These are phyloP conservation scores for Drosophila flavopinicola DNA, from an alignment of 2,888 invertebrate species.

Conservation along the genomic window DNA sequence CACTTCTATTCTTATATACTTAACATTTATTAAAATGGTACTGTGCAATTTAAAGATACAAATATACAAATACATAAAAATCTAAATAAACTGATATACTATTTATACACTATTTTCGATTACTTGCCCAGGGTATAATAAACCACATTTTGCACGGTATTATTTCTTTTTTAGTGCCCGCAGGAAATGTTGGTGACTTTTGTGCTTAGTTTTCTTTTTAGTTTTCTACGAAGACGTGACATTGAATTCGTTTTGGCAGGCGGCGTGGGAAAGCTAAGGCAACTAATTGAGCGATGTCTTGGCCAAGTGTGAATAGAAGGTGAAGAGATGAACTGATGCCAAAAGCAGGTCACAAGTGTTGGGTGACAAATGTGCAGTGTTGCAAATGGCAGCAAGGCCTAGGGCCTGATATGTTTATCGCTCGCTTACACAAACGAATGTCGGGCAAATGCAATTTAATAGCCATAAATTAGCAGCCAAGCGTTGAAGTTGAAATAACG, in stretches of 20 bases:
- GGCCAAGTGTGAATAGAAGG: slow-evolving; percentile 9
- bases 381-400: slow-evolving; percentile 20
- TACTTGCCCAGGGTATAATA: neutral
- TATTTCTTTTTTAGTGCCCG: slow-evolving; percentile 51
- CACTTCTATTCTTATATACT: no score
- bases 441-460: slow-evolving; percentile 62
- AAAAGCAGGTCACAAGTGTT: slow-evolving; percentile 46
- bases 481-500: slow-evolving; percentile 47
- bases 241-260: slow-evolving; percentile 58
- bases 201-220: slow-evolving; percentile 8
- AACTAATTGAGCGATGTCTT: slow-evolving; percentile 34
- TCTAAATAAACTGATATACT: no score
- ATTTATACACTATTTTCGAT: neutral
- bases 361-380: slow-evolving; percentile 45
- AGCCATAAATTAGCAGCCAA: slow-evolving; percentile 60
- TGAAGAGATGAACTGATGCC: slow-evolving; percentile 7
- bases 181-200: slow-evolving; percentile 40
- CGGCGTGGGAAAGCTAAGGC: slow-evolving; percentile 61
- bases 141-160: slow-evolving; percentile 9
- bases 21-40: no score
- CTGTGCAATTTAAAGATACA: no score
- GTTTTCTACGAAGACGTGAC: slow-evolving; percentile 50
- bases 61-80: no score
- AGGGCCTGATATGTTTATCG: neutral
- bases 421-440: slow-evolving; percentile 12